These are phyloP conservation scores for Zygothrica quintamaculata DNA, from an alignment of 2,888 invertebrate species.

Conservation along the genomic window DNA sequence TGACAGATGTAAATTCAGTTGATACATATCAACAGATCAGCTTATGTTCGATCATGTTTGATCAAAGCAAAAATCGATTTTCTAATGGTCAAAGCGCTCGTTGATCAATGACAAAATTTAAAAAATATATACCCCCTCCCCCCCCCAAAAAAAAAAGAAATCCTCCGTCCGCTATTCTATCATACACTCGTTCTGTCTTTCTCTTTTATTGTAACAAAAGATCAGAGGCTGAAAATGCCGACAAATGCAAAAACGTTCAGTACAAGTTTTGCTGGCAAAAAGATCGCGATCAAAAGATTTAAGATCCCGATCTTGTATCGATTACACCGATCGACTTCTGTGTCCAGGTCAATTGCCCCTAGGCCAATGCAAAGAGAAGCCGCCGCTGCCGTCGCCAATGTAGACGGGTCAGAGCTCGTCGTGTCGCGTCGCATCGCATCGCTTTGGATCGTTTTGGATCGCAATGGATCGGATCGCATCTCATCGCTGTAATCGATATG, in stretches of 20 bases:
- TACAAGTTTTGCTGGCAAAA: constrained; percentile 32
- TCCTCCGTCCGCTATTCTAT: too few relatives aligned
- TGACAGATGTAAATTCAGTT: constrained; percentile 1
- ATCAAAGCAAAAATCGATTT: constrained; percentile 47
- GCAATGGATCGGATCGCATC: background rate
- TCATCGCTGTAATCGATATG: constrained; percentile 65
- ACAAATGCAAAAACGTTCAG: constrained; percentile 44
- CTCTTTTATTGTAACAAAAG: too few relatives aligned
- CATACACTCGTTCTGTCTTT: too few relatives aligned
- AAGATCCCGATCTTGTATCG: constrained; percentile 58
- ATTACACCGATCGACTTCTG: constrained; percentile 81
- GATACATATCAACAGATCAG: constrained; percentile 14
- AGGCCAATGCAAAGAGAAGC: constrained; percentile 52
- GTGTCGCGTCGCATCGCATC: constrained; percentile 9
- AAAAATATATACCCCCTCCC: constrained; percentile 55
- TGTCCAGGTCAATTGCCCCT: constrained; percentile 73
- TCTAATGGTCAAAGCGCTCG: constrained; percentile 37
- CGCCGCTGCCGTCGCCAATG: constrained; percentile 28
- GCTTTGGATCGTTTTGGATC: too few relatives aligned
- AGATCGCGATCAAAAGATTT: constrained; percentile 38
- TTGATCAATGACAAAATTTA: constrained; percentile 48
- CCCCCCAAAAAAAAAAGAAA: too few relatives aligned
- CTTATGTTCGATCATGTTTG: constrained; percentile 43
- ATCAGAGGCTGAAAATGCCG: constrained; percentile 27
- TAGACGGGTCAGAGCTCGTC: constrained; percentile 1